Percentiles rank a stretch among this genome's conserved stretches.
These are phyloP conservation scores for Halcyon chelicuti DNA, from an alignment of 2,797 vertebrate species.

Conservation along the genomic window DNA sequence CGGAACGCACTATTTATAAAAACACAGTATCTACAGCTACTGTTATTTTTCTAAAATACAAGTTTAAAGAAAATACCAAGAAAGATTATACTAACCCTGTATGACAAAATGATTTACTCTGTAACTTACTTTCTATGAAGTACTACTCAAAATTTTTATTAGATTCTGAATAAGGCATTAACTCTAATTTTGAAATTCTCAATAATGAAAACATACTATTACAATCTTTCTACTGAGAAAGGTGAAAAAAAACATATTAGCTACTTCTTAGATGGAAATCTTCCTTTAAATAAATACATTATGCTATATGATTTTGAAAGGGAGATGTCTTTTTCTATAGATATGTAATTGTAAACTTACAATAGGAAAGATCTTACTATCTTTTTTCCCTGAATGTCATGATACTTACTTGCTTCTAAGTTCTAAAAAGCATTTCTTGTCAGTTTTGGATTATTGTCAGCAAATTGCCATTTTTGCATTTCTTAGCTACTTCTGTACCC, in stretches of 20 bases:
- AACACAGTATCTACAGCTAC: neutral
- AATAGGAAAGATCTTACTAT: neutral
- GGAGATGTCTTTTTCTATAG: neutral
- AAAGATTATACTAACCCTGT: neutral
- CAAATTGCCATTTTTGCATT: neutral
- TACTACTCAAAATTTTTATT: constrained; percentile 34
- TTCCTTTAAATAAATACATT: constrained; percentile 27
- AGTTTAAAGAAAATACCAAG: constrained; percentile 48
- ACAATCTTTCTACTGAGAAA: constrained; percentile 40
- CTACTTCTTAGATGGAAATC: neutral
- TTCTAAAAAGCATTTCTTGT: neutral
- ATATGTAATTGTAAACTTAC: neutral
- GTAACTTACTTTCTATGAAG: constrained; percentile 35
- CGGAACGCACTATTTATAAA: neutral
- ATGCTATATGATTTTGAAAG: neutral
- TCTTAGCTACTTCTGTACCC: neutral
- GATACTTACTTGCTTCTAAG: neutral
- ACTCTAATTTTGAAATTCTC: constrained; percentile 40
- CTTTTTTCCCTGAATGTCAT: neutral
- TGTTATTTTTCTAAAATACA: neutral
- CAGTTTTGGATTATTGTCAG: neutral
- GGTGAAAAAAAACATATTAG: constrained; percentile 18
- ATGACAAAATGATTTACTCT: constrained; percentile 29
- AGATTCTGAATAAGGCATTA: constrained; percentile 8
- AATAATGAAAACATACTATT: constrained; percentile 41